These are phyloP conservation scores for Cydia splendana DNA, from an alignment of 1,140 invertebrate genomes.

Conservation along the genomic window DNA sequence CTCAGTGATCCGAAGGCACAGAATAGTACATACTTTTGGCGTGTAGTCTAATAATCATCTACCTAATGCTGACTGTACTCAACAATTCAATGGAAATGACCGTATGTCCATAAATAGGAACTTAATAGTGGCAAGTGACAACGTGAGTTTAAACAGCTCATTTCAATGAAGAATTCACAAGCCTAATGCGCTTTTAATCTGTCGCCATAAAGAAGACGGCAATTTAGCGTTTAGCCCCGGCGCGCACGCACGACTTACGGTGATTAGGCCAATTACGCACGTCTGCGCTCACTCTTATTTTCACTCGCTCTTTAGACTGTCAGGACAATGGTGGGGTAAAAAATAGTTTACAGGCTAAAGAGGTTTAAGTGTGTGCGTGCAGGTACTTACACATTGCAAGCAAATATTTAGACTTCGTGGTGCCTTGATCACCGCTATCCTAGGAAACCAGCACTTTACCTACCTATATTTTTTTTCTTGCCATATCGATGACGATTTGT, in stretches of 20 bases:
- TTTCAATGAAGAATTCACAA: constrained; percentile 8
- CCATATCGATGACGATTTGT: no score
- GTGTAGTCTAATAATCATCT: no score
- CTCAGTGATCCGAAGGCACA: background rate
- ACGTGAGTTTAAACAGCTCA: background rate
- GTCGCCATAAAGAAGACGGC: background rate
- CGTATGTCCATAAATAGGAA: background rate
- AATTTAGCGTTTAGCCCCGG: constrained; percentile 2
- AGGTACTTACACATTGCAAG: background rate
- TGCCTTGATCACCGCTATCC: no score
- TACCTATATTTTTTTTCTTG: no score
- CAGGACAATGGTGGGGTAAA: background rate
- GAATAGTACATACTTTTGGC: no score
- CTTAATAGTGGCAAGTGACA: constrained; percentile 4
- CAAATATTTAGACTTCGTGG: background rate
- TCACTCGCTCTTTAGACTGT: constrained; percentile 4
- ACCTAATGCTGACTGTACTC: no score
- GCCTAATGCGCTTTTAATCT: constrained; percentile 3
- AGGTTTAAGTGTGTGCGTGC: background rate
- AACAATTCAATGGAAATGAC: no score
- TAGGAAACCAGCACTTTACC: no score
- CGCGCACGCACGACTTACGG: constrained; percentile 7
- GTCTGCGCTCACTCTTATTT: background rate
- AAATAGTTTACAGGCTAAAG: background rate
- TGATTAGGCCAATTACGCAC: constrained; percentile 2